Evolutionary conservation across 2,888 invertebrate genomes (phyloP).

Genomic region (Nasonovia ribisnigri): DNA sequence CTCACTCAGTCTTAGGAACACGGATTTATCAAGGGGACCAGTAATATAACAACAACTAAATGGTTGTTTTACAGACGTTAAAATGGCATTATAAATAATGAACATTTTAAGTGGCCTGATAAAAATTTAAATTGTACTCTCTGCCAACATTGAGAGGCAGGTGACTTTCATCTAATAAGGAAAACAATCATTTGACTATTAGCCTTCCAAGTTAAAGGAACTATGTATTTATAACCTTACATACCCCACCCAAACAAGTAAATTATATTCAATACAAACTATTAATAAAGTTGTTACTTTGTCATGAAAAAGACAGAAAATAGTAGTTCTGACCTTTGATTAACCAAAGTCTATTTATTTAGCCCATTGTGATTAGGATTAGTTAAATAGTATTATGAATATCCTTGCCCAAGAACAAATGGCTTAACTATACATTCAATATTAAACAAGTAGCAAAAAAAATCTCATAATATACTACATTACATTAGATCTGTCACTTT

Average conservation of each 20-base stretch:
- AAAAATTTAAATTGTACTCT: constrained; percentile 34
- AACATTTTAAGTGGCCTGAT: constrained; percentile 61
- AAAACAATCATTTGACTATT: constrained; percentile 41
- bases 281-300: background rate
- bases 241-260: too few species aligned
- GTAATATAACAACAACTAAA: constrained; percentile 5
- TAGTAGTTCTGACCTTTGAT: constrained; percentile 48
- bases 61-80: constrained; percentile 51
- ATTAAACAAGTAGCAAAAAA: background rate
- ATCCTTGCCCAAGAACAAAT: constrained; percentile 60
- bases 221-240: background rate
- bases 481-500: background rate
- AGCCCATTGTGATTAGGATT: constrained; percentile 55
- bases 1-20: constrained; percentile 46
- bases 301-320: constrained; percentile 63
- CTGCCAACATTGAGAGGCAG: background rate
- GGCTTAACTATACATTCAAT: background rate
- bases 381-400: background rate
- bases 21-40: background rate
- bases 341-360: constrained; percentile 58
- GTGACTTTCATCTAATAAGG: constrained; percentile 50
- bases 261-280: background rate
- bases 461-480: background rate
- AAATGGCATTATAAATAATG: constrained; percentile 56
- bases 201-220: background rate